These are phyloP conservation scores for Pomatorhinus ruficollis DNA, from an alignment of 2,113 vertebrate genomes.

Conservation along the genomic window DNA sequence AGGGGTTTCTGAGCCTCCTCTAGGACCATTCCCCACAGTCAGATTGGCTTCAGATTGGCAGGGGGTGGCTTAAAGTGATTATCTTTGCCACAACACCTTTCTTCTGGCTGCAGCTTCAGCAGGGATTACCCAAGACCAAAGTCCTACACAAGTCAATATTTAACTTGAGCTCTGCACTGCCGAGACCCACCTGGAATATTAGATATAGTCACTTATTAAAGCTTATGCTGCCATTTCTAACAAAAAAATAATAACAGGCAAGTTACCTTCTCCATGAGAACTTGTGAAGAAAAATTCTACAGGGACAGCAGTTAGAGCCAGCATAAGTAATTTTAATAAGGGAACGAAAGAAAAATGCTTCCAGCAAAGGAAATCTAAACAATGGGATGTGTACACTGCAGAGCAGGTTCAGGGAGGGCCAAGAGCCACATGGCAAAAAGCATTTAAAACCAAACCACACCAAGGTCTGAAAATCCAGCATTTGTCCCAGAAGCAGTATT, in stretches of 20 bases:
- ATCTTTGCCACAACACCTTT: neutral
- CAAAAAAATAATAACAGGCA: neutral
- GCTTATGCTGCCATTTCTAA: neutral
- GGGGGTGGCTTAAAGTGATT: neutral
- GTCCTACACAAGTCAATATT: slow-evolving; percentile 51
- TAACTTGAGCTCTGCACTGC: neutral
- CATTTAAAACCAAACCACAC: neutral
- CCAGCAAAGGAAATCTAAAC: neutral
- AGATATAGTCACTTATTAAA: neutral
- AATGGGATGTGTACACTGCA: neutral
- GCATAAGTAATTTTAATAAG: neutral
- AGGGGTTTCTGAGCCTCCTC: neutral
- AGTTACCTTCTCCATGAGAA: neutral
- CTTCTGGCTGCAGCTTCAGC: neutral
- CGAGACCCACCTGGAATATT: neutral
- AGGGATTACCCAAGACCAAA: neutral
- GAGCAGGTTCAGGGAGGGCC: neutral
- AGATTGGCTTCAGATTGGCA: neutral
- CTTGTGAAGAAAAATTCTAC: neutral
- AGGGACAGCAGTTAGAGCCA: neutral
- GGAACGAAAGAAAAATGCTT: neutral
- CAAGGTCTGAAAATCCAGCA: neutral
- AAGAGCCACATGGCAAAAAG: neutral
- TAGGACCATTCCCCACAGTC: neutral
- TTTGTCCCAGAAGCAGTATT: neutral